These are phyloP conservation scores for Galaxias olidus DNA, from an alignment of 2,797 vertebrate species.

Conservation along the genomic window DNA sequence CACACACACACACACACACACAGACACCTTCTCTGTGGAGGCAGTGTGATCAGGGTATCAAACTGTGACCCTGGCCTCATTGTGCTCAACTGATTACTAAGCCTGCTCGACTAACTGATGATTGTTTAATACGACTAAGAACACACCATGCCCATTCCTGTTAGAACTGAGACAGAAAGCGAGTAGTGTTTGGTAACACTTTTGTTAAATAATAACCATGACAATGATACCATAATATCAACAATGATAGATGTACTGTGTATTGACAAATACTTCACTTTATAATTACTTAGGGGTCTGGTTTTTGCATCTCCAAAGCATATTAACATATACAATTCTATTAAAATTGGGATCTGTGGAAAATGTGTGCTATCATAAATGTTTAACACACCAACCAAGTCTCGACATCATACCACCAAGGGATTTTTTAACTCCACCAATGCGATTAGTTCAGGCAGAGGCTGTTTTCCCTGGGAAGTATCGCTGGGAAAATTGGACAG, in stretches of 20 bases:
- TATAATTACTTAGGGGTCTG: too few species aligned
- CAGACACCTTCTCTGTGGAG: conserved; percentile 9
- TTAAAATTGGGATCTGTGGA: too few species aligned
- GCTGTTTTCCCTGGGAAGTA: background rate
- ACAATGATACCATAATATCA: too few species aligned
- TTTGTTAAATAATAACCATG: too few species aligned
- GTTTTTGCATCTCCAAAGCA: too few species aligned
- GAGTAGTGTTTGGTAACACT: too few species aligned
- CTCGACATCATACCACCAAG: background rate
- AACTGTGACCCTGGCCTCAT: conserved; percentile 64
- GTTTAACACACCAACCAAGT: too few species aligned
- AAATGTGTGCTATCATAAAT: background rate
- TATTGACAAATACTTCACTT: too few species aligned
- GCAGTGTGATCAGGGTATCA: conserved; percentile 49
- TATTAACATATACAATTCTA: too few species aligned
- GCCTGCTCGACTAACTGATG: conserved; percentile 59
- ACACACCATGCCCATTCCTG: too few species aligned
- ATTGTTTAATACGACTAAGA: conserved; percentile 64
- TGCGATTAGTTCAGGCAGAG: background rate
- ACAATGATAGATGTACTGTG: too few species aligned
- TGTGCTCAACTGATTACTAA: conserved; percentile 63
- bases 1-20: conserved; percentile 26
- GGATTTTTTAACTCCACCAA: background rate
- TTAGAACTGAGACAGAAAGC: too few species aligned
- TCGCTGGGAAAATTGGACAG: conserved; percentile 7